phyloP scores from a whole-genome alignment of 2,797 vertebrate genomes.

The Lutjanus argentimaculatus region DNA sequence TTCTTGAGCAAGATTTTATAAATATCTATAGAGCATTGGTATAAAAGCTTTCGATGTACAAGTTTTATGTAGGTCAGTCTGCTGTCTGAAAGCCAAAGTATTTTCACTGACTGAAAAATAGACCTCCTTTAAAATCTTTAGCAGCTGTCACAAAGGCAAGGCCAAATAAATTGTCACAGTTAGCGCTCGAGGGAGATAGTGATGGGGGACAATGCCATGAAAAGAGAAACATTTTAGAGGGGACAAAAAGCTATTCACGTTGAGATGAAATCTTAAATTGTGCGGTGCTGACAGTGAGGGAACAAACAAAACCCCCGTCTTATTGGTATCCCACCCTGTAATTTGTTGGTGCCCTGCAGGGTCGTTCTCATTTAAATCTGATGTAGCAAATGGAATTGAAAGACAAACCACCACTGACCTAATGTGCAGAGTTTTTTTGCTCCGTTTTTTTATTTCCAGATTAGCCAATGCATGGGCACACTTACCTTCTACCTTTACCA shows the following conservation, averaged over 20 bases:
- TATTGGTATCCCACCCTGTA: slow-evolving; percentile 21
- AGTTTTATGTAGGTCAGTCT: background rate
- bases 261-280: slow-evolving; percentile 27
- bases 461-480: background rate
- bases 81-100: background rate
- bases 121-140: slow-evolving; percentile 15
- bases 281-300: background rate
- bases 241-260: background rate
- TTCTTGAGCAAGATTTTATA: too few relatives aligned
- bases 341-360: slow-evolving; percentile 20
- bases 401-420: slow-evolving; percentile 1
- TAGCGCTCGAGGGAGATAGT: background rate
- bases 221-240: slow-evolving; percentile 1
- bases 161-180: slow-evolving; percentile 3
- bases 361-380: slow-evolving; percentile 47
- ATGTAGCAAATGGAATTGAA: slow-evolving; percentile 16
- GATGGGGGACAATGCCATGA: slow-evolving; percentile 1
- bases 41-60: background rate
- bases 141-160: slow-evolving; percentile 6
- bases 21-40: background rate
- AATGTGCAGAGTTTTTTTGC: background rate
- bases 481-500: slow-evolving; percentile 28
- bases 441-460: background rate
- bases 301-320: slow-evolving; percentile 29
- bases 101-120: slow-evolving; percentile 2